Base-by-base conservation (phyloP, 2,888 invertebrate genomes). In the Uropetala carovei region DNA sequence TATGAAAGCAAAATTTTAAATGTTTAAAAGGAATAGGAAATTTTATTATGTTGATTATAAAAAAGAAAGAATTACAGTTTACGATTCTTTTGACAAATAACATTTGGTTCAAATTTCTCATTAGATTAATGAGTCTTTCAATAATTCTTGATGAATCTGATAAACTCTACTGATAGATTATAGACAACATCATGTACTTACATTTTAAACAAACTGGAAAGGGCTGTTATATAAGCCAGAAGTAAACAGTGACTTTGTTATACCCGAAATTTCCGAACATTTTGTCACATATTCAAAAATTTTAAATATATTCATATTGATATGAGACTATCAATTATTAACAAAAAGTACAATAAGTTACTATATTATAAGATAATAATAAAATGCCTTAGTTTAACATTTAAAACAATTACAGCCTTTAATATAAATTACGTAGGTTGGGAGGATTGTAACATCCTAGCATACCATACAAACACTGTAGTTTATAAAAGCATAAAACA, bases 261-360 rank as follows among this genome's bases (percentile, higher is more conserved):
- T 89, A 89, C 89, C 89, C 89, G 89, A 89, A 89, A 64, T 56
- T 89, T 89, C 89, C 89, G 89, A 89, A 89, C 89, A 89, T 89
- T 83, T 89, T 89, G 89, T 89, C 89, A 89, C 89, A 89, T 89
- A 64, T 64, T 64, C 43, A 89, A 89, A 43, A 30, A n/a, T 89
- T 89, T 68, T 16, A 83, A 83, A 89, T 68, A 89, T 89, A 64
- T 89, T 89, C n/a, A 89, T 89, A 89, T 89, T 89, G 64, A 64
- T 89, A 64, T 64, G 64, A 89, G 89, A 64, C 64, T 89, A 89
- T 89, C n/a, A 68, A 27, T 64, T 18, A 89, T 27, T 43, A 89
- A 89, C 89, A 30, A 64, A 89, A 89, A 64, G 43, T 89, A 89
- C 64, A 89, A 68, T 68, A 60, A 30, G 64, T 89, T 43, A 68